These are phyloP conservation scores for Cyanoderma ruficeps DNA, from an alignment of 2,113 vertebrate species.

Conservation along the genomic window DNA sequence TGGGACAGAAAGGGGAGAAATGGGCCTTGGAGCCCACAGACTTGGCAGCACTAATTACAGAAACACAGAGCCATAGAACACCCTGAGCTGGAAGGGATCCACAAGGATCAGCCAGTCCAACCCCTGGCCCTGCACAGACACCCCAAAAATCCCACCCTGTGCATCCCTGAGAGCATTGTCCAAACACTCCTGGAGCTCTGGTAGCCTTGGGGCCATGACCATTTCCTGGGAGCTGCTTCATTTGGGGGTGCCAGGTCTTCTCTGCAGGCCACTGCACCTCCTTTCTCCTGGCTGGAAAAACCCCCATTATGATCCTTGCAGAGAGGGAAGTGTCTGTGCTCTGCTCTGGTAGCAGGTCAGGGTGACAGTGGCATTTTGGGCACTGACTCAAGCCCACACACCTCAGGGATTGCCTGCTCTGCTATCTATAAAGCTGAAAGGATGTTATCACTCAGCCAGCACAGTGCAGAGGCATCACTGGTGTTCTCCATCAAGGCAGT, in stretches of 20 bases:
- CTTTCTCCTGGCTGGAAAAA: neutral
- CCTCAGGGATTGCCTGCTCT: neutral
- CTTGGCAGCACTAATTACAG: neutral
- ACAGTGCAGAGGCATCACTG: neutral
- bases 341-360: neutral
- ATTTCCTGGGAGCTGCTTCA: neutral
- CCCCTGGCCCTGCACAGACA: neutral
- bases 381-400: neutral
- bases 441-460: neutral
- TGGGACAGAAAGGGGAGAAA: neutral
- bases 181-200: neutral
- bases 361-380: neutral
- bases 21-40: neutral
- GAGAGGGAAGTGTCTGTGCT: neutral
- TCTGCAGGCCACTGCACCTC: neutral
- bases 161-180: neutral
- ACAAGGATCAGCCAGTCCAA: neutral
- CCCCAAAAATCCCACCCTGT: neutral
- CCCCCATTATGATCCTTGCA: neutral
- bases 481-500: neutral
- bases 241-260: neutral
- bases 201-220: accelerated
- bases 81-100: neutral
- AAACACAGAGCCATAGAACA: neutral
- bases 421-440: neutral